phyloP scores from a whole-genome alignment of 2,113 vertebrate genomes.

The Brevimyrus niger region DNA sequence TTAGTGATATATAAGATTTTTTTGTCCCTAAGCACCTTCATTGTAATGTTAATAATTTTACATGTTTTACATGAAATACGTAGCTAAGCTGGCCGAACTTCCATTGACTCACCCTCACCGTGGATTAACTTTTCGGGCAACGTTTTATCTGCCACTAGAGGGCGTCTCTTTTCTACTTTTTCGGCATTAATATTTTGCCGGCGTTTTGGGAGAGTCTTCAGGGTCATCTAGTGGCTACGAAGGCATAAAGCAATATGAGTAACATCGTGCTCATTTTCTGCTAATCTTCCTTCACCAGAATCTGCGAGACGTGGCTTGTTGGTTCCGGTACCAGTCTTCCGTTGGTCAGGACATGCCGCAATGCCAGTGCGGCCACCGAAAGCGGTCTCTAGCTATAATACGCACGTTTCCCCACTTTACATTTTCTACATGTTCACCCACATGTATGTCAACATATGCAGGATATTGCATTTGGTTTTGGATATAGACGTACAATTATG shows the following conservation, averaged over 20 bases:
- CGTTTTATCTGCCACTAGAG: slow-evolving; percentile 23
- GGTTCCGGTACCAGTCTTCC: background rate
- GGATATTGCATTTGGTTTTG: background rate
- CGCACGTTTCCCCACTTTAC: background rate
- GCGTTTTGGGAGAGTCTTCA: slow-evolving; percentile 14
- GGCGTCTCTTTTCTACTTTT: background rate
- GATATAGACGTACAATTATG: background rate
- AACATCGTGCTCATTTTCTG: background rate
- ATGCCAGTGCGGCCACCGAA: background rate
- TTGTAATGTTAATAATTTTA: background rate
- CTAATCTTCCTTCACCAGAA: background rate
- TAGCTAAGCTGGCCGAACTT: background rate
- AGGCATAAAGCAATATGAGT: background rate
- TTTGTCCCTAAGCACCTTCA: background rate
- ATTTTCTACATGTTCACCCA: background rate
- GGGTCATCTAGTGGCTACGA: slow-evolving; percentile 16
- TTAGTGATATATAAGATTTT: background rate
- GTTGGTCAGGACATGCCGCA: background rate
- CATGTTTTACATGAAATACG: background rate
- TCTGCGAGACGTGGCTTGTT: background rate
- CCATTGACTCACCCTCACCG: background rate
- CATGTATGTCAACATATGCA: background rate
- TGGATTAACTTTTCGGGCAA: background rate
- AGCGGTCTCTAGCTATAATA: background rate
- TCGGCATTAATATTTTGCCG: background rate